phyloP scores from a whole-genome alignment of 2,797 vertebrate genomes.

The Anisognathus igniventris region DNA sequence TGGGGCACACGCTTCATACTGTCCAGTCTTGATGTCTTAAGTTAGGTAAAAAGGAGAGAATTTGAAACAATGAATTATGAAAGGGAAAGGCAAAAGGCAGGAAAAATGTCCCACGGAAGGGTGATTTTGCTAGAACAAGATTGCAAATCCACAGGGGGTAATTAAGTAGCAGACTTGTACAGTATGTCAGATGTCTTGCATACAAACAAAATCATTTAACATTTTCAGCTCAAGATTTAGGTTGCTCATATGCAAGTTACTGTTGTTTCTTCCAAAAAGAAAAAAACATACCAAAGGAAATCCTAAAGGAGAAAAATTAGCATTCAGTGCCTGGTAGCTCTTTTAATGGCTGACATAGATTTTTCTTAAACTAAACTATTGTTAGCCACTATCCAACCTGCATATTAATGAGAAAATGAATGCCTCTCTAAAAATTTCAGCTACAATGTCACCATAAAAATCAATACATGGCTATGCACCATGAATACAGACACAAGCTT shows the following conservation, averaged over 20 bases:
- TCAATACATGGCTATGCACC: slow-evolving; percentile 64
- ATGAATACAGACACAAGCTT: slow-evolving; percentile 69
- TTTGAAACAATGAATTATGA: slow-evolving; percentile 26
- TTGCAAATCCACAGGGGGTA: slow-evolving; percentile 64
- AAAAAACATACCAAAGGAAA: slow-evolving; percentile 23
- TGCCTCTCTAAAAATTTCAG: slow-evolving; percentile 69
- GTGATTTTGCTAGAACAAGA: slow-evolving; percentile 42
- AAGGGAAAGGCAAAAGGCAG: slow-evolving; percentile 2
- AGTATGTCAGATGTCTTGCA: slow-evolving; percentile 51
- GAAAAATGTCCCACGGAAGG: slow-evolving; percentile 45
- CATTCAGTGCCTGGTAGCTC: slow-evolving; percentile 58
- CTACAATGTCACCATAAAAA: slow-evolving; percentile 72
- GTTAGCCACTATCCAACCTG: slow-evolving; percentile 55
- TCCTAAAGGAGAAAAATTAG: slow-evolving; percentile 36
- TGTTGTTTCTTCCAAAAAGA: slow-evolving; percentile 52
- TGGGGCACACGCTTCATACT: neutral
- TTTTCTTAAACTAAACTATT: slow-evolving; percentile 72
- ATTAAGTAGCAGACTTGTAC: slow-evolving; percentile 56
- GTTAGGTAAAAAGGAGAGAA: slow-evolving; percentile 19
- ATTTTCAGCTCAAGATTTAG: slow-evolving; percentile 48
- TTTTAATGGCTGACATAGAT: slow-evolving; percentile 72
- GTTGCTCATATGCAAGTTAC: slow-evolving; percentile 53
- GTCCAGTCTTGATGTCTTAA: slow-evolving; percentile 23
- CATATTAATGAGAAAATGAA: slow-evolving; percentile 72
- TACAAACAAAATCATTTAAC: slow-evolving; percentile 53